Percentiles rank a stretch among this genome's conserved stretches.
phyloP scores from a whole-genome alignment of 2,797 vertebrate species.

The Chromis chromis region DNA sequence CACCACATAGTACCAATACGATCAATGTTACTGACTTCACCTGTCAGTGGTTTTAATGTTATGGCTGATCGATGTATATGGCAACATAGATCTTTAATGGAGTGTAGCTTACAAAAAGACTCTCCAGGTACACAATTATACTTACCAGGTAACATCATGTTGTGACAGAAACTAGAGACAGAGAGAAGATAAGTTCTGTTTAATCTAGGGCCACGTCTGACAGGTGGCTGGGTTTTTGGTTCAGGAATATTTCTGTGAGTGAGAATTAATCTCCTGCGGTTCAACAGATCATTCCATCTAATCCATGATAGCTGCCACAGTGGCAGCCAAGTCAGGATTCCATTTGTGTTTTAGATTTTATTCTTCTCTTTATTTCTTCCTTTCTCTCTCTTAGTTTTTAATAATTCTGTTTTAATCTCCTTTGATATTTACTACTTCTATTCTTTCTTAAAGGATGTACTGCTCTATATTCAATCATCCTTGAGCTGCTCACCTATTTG shows the following conservation, averaged over 20 bases:
- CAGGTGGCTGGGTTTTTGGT: conserved; percentile 19
- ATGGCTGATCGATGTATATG: no score
- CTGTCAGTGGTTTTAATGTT: no score
- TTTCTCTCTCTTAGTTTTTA: not conserved
- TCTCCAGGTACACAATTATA: not conserved
- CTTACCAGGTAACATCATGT: conserved; percentile 13
- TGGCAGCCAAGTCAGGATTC: not conserved
- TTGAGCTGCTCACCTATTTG: conserved; percentile 5
- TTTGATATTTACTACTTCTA: not conserved
- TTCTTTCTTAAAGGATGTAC: not conserved
- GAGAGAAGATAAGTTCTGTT: not conserved
- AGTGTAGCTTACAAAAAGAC: not conserved
- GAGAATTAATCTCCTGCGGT: conserved; percentile 28
- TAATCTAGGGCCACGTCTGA: conserved; percentile 4
- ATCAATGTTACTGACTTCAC: no score
- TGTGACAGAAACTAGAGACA: conserved; percentile 1
- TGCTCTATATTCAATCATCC: not conserved
- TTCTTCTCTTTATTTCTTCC: not conserved
- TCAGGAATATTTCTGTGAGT: conserved; percentile 20
- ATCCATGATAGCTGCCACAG: conserved; percentile 30
- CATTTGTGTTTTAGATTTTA: not conserved
- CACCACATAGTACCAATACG: no score
- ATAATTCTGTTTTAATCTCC: not conserved
- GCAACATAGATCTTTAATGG: not conserved
- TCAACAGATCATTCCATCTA: conserved; percentile 30